phyloP scores from a whole-genome alignment of 2,888 invertebrate species.

The Arrhopalites spinosus region DNA sequence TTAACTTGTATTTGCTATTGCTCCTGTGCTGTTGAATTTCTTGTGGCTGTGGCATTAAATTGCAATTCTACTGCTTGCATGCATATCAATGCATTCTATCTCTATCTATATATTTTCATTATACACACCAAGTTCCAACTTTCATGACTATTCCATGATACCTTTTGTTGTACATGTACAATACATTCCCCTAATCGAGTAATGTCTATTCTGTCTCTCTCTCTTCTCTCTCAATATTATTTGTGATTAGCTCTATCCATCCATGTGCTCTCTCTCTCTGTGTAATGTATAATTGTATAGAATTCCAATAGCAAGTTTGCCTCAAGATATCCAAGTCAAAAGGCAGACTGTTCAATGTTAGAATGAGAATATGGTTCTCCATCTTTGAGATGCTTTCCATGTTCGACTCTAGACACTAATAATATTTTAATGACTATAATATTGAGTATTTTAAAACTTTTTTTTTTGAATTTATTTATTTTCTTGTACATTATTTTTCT shows the following conservation, averaged over 20 bases:
- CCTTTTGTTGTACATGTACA: not conserved
- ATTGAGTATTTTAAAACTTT: too few species aligned
- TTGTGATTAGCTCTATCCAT: not conserved
- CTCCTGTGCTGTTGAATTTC: not conserved
- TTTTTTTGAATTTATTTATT: too few species aligned
- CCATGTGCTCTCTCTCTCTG: conserved; percentile 5
- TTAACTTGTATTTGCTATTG: not conserved
- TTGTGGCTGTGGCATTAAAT: conserved; percentile 25
- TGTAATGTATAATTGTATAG: too few species aligned
- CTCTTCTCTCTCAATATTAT: not conserved
- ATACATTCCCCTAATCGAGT: not conserved
- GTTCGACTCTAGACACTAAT: too few species aligned
- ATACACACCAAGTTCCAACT: not conserved
- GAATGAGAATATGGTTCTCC: too few species aligned
- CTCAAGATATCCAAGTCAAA: too few species aligned
- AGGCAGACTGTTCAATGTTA: too few species aligned
- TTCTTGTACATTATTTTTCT: too few species aligned
- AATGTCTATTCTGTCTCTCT: not conserved
- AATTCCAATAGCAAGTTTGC: too few species aligned
- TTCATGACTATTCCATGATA: not conserved
- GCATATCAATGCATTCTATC: not conserved
- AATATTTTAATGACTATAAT: too few species aligned
- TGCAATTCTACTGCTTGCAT: conserved; percentile 9
- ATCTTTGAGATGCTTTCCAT: too few species aligned
- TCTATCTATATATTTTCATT: not conserved